phyloP scores from a whole-genome alignment of 1,140 invertebrate species.

The Dolichoris vasculosae region DNA sequence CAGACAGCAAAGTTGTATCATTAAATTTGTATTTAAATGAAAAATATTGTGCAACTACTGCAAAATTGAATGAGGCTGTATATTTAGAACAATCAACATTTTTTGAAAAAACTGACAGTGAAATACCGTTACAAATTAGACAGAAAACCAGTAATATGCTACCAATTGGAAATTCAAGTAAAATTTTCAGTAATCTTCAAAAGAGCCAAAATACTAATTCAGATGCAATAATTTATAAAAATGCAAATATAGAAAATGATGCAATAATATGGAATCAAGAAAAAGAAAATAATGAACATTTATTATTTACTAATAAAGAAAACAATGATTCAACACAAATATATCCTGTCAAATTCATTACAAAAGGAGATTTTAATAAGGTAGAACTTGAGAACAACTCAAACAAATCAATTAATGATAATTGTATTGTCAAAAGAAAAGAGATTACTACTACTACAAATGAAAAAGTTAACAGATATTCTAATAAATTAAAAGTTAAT shows the following conservation, averaged over 20 bases:
- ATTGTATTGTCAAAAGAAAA: background rate
- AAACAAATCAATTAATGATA: slow-evolving; percentile 39
- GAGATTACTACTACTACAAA: background rate
- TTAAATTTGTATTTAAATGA: slow-evolving; percentile 74
- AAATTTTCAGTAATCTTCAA: slow-evolving; percentile 73
- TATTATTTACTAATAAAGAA: slow-evolving; percentile 21
- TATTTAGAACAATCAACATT: slow-evolving; percentile 66
- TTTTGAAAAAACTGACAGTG: slow-evolving; percentile 64
- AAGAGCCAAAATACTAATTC: slow-evolving; percentile 65
- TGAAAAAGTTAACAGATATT: slow-evolving; percentile 32
- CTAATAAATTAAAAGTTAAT: slow-evolving; percentile 19
- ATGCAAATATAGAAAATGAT: slow-evolving; percentile 59
- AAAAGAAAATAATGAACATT: slow-evolving; percentile 46
- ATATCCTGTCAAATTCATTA: background rate
- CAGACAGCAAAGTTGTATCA: slow-evolving; percentile 75
- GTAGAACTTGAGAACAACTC: slow-evolving; percentile 7
- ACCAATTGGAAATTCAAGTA: slow-evolving; percentile 69
- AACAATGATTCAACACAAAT: slow-evolving; percentile 13
- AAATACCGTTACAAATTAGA: slow-evolving; percentile 63
- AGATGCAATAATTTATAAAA: slow-evolving; percentile 62
- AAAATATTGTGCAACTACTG: slow-evolving; percentile 63
- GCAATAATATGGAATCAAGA: slow-evolving; percentile 21
- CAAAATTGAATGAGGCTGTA: slow-evolving; percentile 58
- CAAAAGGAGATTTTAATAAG: slow-evolving; percentile 32
- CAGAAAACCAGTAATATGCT: slow-evolving; percentile 68